Evolutionary conservation across 1,140 invertebrate species (phyloP).

Genomic region (Drosophila micromelanica): DNA sequence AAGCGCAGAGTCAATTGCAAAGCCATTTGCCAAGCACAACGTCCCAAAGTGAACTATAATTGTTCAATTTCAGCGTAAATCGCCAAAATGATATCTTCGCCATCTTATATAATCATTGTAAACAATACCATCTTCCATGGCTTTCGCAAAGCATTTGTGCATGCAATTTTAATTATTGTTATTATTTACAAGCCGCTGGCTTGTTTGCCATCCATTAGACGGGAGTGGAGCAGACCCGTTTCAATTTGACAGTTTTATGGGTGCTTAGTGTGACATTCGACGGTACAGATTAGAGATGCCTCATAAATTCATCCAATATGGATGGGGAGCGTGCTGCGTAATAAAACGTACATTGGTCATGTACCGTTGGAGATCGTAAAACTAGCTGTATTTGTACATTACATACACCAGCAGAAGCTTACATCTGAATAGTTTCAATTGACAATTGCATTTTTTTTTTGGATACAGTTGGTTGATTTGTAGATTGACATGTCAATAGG

Average conservation of each 20-base stretch:
- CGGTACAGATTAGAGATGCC: conserved; percentile 49
- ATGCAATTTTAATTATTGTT: conserved; percentile 81
- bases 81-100: conserved; percentile 16
- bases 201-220: conserved; percentile 77
- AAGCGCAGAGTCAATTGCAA: conserved; percentile 9
- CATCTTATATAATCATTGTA: conserved; percentile 26
- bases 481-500: conserved; percentile 20
- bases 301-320: conserved; percentile 55
- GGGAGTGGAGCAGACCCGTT: no score
- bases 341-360: conserved; percentile 26
- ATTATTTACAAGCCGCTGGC: conserved; percentile 66
- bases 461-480: conserved; percentile 65
- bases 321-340: conserved; percentile 20
- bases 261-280: conserved; percentile 51
- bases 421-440: conserved; percentile 26
- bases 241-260: conserved; percentile 62
- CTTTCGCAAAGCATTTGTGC: conserved; percentile 65
- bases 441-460: conserved; percentile 42
- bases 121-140: conserved; percentile 56
- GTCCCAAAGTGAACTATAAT: conserved; percentile 30
- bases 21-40: no score
- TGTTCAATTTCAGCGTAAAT: conserved; percentile 25
- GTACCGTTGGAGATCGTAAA: conserved; percentile 28
- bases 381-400: background rate
- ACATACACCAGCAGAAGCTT: background rate